These are phyloP conservation scores for Diplodus puntazzo DNA, from an alignment of 2,797 vertebrate species.

Conservation along the genomic window DNA sequence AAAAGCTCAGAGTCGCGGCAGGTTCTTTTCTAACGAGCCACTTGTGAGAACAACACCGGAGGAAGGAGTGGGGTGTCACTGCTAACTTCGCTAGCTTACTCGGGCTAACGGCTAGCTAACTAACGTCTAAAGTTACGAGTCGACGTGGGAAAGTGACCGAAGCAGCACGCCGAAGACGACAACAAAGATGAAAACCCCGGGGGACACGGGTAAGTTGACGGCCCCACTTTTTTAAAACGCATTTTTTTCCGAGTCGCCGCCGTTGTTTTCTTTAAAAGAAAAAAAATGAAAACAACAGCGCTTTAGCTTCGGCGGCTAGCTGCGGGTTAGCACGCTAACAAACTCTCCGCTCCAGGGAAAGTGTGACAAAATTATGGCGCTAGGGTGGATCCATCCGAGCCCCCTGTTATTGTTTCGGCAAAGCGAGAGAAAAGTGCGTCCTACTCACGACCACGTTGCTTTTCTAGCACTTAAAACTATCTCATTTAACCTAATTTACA, in stretches of 20 bases:
- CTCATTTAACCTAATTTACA: neutral
- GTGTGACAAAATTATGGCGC: constrained; percentile 80
- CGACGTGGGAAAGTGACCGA: constrained; percentile 59
- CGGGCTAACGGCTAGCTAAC: constrained; percentile 67
- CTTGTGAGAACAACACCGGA: constrained; percentile 70
- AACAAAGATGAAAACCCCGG: constrained; percentile 84
- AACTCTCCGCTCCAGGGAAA: constrained; percentile 67
- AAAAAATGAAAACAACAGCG: constrained; percentile 59
- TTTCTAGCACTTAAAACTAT: accelerated
- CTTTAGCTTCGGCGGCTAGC: constrained; percentile 65
- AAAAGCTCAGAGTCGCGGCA: constrained; percentile 1
- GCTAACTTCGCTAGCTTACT: constrained; percentile 73
- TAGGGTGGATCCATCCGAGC: constrained; percentile 55
- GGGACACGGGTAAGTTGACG: constrained; percentile 82
- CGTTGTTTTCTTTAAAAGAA: constrained; percentile 8
- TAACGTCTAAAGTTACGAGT: constrained; percentile 64
- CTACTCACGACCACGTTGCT: neutral
- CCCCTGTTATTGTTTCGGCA: constrained; percentile 46
- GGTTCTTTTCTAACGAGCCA: constrained; percentile 35
- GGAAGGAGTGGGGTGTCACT: constrained; percentile 65
- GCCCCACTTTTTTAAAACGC: neutral
- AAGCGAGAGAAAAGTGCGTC: neutral
- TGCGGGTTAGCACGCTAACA: constrained; percentile 67
- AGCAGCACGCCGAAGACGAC: constrained; percentile 41
- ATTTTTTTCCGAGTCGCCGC: neutral